These are phyloP conservation scores for Collichthys lucidus DNA, from an alignment of 2,113 vertebrate species.

Conservation along the genomic window DNA sequence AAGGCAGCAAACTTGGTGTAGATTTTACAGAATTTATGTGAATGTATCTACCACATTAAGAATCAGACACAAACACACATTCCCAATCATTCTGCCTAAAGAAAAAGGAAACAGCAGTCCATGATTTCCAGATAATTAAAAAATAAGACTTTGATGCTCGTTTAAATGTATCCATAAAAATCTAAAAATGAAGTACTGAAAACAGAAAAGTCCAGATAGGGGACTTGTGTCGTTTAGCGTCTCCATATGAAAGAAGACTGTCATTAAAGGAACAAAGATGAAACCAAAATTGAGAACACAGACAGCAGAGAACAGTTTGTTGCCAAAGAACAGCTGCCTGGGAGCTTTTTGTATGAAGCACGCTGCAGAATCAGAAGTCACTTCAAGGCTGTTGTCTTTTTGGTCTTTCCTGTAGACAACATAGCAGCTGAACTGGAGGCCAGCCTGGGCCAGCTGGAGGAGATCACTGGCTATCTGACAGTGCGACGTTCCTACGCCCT, in stretches of 20 bases:
- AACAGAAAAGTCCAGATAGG: too few relatives aligned
- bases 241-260: neutral
- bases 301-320: neutral
- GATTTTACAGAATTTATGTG: neutral
- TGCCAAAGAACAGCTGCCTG: neutral
- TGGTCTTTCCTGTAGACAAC: constrained; percentile 86
- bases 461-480: constrained; percentile 95
- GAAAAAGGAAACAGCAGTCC: neutral
- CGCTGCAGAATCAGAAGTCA: constrained; percentile 1
- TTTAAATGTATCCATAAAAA: neutral
- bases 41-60: neutral
- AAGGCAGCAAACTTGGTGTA: neutral
- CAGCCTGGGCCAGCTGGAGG: constrained; percentile 96
- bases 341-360: neutral
- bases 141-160: neutral
- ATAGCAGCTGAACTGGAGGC: constrained; percentile 96
- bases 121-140: neutral
- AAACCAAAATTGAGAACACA: neutral
- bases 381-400: constrained; percentile 11
- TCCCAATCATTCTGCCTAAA: neutral
- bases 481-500: constrained; percentile 95
- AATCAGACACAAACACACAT: too few relatives aligned
- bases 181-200: neutral
- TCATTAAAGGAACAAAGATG: neutral
- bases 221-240: neutral